Percentiles rank a stretch among this genome's conserved stretches.
Conservation (phyloP, 2,888 invertebrate species). For the Chloroclysta siterata region DNA sequence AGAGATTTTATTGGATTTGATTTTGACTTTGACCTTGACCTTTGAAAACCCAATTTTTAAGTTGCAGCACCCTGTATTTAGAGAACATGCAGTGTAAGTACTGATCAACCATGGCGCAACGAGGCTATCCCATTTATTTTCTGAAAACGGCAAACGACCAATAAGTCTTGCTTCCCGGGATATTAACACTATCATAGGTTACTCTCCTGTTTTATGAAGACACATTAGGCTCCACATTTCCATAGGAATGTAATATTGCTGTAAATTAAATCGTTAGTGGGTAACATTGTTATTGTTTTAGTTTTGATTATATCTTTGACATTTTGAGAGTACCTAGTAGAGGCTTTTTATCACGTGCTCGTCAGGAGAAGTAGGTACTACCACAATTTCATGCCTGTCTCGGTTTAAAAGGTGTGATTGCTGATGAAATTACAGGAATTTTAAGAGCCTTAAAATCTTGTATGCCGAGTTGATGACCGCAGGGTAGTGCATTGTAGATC, state of each 20-base stretch:
- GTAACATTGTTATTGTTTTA: conserved; percentile 11
- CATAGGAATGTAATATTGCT: conserved; percentile 61
- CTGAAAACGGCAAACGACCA: conserved; percentile 80
- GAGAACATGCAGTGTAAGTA: conserved; percentile 41
- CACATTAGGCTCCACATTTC: conserved; percentile 76
- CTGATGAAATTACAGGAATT: no score
- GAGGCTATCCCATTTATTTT: conserved; percentile 75
- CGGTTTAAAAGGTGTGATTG: no score
- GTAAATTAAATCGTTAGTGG: conserved; percentile 41
- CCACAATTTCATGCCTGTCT: no score
- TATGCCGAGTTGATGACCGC: no score
- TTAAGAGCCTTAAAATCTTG: no score
- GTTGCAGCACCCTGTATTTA: conserved; percentile 29
- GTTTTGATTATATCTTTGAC: background rate
- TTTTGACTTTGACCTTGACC: no score
- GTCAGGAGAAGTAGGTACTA: no score
- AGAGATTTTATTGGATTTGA: no score
- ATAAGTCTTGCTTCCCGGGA: conserved; percentile 82
- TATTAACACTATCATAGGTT: conserved; percentile 85
- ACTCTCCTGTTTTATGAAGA: conserved; percentile 82
- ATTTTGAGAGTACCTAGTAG: no score
- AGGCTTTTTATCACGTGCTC: no score
- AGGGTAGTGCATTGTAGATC: no score
- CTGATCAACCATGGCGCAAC: conserved; percentile 47
- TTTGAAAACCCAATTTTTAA: no score